phyloP scores from a whole-genome alignment of 1,140 invertebrate species.

The Pteromalus puparum region DNA sequence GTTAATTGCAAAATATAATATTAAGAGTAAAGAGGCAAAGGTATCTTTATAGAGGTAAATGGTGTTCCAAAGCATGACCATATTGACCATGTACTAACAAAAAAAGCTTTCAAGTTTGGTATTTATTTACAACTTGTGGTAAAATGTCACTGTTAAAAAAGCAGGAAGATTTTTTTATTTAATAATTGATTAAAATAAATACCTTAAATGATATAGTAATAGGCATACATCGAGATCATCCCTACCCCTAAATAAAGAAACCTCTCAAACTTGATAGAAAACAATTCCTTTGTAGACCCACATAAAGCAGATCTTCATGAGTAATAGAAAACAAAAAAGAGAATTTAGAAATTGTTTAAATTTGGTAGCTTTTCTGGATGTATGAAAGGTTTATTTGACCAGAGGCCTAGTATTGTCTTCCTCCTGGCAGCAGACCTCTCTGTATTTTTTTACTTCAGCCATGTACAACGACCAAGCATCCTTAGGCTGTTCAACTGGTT shows the following conservation, averaged over 20 bases:
- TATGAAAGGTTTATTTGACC: slow-evolving; percentile 83
- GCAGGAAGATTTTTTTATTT: neutral
- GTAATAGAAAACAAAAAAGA: neutral
- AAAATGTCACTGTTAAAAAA: neutral
- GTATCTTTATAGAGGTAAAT: slow-evolving; percentile 15
- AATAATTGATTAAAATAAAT: slow-evolving; percentile 41
- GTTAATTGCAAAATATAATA: slow-evolving; percentile 28
- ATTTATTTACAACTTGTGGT: slow-evolving; percentile 21
- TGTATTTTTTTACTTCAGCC: slow-evolving; percentile 94
- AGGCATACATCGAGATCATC: slow-evolving; percentile 18
- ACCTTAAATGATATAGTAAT: slow-evolving; percentile 6
- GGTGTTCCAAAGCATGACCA: slow-evolving; percentile 27
- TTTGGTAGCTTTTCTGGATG: slow-evolving; percentile 7
- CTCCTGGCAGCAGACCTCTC: slow-evolving; percentile 93
- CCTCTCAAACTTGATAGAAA: slow-evolving; percentile 5
- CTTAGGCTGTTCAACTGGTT: slow-evolving; percentile 81
- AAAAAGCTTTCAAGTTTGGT: neutral
- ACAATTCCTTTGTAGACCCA: slow-evolving; percentile 11
- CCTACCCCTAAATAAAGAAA: slow-evolving; percentile 16
- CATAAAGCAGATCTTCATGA: neutral
- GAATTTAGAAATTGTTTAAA: slow-evolving; percentile 17
- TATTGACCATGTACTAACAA: slow-evolving; percentile 11
- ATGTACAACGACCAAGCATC: slow-evolving; percentile 95
- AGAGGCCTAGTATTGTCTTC: slow-evolving; percentile 93
- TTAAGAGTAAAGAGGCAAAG: slow-evolving; percentile 12